These are phyloP conservation scores for Platycheirus rosarum DNA, from an alignment of 2,888 invertebrate species.

Conservation along the genomic window DNA sequence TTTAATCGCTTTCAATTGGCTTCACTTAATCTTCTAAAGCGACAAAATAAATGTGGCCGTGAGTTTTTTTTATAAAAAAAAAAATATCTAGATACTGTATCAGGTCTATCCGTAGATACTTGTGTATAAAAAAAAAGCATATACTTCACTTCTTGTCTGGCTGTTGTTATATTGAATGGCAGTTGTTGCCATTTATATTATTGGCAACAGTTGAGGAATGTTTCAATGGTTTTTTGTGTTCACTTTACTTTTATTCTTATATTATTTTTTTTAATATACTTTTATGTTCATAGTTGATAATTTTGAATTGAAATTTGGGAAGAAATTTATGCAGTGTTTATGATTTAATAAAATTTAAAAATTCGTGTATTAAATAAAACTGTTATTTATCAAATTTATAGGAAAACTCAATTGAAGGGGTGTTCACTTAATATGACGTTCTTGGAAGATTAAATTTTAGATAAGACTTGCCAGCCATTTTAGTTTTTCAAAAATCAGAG, in stretches of 20 bases:
- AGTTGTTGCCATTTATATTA: slow-evolving; percentile 1
- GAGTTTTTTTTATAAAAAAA: slow-evolving; percentile 17
- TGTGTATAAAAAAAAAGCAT: neutral
- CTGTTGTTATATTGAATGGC: neutral
- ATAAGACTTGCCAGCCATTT: too few species aligned
- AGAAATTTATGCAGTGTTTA: too few species aligned
- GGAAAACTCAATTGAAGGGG: too few species aligned
- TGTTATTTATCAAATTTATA: too few species aligned
- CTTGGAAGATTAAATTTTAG: too few species aligned
- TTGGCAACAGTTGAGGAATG: neutral
- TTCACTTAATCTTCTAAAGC: slow-evolving; percentile 54
- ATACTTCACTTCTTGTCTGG: neutral
- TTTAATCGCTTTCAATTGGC: slow-evolving; percentile 56
- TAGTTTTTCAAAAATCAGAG: too few species aligned
- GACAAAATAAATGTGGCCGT: slow-evolving; percentile 47
- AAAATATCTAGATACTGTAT: too few species aligned
- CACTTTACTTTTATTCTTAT: neutral
- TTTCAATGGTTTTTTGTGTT: neutral
- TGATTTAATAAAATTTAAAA: too few species aligned
- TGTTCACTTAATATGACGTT: too few species aligned
- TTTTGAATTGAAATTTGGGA: neutral
- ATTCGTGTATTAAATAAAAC: too few species aligned
- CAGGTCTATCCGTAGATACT: neutral
- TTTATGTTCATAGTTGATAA: neutral
- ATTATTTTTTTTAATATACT: neutral